Evolutionary conservation across 92 coral and sea anemone species (phyloP).

Genomic region (Nematostella vectensis): DNA sequence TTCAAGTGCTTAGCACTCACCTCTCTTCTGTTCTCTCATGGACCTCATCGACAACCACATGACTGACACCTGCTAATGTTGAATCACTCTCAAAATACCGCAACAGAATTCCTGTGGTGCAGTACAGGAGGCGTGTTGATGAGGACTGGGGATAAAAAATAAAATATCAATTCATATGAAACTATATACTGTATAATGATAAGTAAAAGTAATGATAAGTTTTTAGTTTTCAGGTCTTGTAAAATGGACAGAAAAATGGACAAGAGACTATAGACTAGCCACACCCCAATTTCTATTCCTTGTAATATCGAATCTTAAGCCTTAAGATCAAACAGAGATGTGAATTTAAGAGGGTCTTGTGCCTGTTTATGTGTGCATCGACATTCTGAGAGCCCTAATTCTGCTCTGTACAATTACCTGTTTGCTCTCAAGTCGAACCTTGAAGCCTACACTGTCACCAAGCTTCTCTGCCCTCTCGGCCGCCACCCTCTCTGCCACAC

Average conservation of each 20-base stretch:
- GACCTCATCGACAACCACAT: slow-evolving; percentile 80
- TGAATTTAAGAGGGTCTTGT: no score
- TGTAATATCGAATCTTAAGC: no score
- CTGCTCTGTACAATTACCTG: no score
- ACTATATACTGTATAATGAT: no score
- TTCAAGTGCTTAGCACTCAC: no score
- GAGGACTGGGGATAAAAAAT: slow-evolving; percentile 35
- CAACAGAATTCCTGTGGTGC: slow-evolving; percentile 76
- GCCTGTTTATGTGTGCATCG: no score
- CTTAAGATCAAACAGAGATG: no score
- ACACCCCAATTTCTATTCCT: no score
- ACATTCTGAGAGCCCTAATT: no score
- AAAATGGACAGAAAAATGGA: no score
- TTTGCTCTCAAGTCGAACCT: slow-evolving; percentile 72
- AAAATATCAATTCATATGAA: not conserved
- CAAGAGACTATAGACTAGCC: no score
- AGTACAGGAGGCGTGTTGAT: slow-evolving; percentile 62
- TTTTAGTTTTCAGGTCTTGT: no score
- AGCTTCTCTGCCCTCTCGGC: slow-evolving; percentile 69
- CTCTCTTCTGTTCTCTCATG: slow-evolving; percentile 86
- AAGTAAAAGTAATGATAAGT: not conserved
- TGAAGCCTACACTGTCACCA: slow-evolving; percentile 72
- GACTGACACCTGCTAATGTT: slow-evolving; percentile 64
- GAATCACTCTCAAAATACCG: slow-evolving; percentile 70
- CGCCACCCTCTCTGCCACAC: slow-evolving; percentile 83